Conservation (phyloP, 2,113 vertebrate genomes). For the Burhinus oedicnemus region DNA sequence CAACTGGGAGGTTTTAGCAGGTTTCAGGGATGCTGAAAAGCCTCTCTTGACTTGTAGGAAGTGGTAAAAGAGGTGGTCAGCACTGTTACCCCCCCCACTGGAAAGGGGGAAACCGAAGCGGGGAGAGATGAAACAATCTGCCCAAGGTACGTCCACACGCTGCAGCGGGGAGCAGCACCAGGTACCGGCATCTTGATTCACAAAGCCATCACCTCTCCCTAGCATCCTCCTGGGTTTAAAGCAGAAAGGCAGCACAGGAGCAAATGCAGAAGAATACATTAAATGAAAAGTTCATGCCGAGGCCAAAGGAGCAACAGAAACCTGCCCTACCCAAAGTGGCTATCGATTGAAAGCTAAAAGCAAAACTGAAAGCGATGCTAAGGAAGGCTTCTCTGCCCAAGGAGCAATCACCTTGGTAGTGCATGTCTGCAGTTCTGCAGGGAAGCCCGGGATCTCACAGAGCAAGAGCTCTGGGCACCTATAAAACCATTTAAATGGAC, state of each 20-base stretch:
- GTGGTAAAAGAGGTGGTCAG: neutral
- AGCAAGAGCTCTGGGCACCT: neutral
- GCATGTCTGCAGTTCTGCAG: neutral
- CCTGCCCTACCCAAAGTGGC: neutral
- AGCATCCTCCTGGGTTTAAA: neutral
- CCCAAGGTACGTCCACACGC: fast-evolving
- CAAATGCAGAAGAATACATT: neutral
- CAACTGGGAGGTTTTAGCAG: neutral
- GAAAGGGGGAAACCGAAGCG: neutral
- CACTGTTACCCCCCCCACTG: neutral
- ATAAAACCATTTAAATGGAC: neutral
- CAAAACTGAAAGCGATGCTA: neutral
- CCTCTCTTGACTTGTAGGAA: neutral
- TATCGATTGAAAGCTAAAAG: neutral
- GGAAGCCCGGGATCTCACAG: neutral
- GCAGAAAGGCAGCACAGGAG: neutral
- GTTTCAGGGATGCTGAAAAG: neutral
- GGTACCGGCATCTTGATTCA: neutral
- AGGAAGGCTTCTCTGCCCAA: neutral
- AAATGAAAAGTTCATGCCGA: neutral
- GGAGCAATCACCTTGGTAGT: neutral
- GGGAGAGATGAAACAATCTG: neutral
- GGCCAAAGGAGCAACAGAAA: neutral
- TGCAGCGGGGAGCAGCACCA: neutral
- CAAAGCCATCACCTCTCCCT: neutral